Base-by-base conservation (phyloP, 1,140 invertebrate species). In the Anastrepha obliqua region DNA sequence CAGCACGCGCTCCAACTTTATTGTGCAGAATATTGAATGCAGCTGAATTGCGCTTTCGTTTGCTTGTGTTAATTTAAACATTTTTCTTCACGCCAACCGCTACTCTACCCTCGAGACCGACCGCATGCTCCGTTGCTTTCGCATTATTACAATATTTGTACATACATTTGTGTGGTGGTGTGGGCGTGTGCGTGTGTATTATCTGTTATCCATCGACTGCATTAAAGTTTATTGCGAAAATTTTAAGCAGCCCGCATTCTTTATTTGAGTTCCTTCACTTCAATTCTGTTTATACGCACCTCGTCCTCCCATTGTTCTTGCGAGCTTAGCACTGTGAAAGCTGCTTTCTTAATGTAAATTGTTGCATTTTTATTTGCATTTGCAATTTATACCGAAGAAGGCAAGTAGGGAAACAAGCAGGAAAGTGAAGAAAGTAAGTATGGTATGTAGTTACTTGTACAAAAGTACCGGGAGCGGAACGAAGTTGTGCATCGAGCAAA, bases 321-420 rank as follows among this genome's bases (percentile, higher is more conserved):
- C 29, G 29, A 29, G 39, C 67, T 74, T 74, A 44, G 42, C 39
- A 13, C 20, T 29, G 20, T 9, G 70, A 47, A 47, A 6, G 13
- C 47, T 81, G 15, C n/a, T 29, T 55, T 55, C 20, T 29, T 81
- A 6, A 9, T 7, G 74, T 81, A 81, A 81, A 55, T 81, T 81
- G 74, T 58, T 81, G 74, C 74, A 81, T 81, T 81, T 62, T 81
- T 81, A 81, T 81, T 81, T 81, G 74, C 20, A 81, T 81, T 81
- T 81, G 74, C 74, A 81, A 81, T 55, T 81, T 58, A 81, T 81
- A 55, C 17, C 20, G 9, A 81, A 81, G 70, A 70, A 70, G n/a
- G 67, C 42, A 81, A 81, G 47, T n/a, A 81, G 15, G 29, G 13
- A 15, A 42, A 42, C 70, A 74, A 74, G 42, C 44, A 74, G 44